Percentiles rank a stretch among this genome's conserved stretches.
Conservation (phyloP, 2,113 vertebrate species). For the Nycticebus coucang region DNA sequence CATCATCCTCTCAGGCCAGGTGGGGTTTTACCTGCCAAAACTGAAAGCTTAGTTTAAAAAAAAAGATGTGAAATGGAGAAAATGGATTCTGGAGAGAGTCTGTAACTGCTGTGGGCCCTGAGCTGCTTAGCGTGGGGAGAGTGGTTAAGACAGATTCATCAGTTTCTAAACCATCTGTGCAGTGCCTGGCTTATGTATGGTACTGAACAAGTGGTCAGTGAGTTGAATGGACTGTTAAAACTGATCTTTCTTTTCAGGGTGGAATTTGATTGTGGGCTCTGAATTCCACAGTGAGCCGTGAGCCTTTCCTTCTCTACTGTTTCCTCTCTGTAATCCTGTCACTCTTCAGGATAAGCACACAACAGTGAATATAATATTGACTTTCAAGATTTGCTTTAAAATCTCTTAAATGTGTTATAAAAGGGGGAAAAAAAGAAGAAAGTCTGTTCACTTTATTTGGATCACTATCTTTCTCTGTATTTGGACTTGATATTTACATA, state of each 20-base stretch:
- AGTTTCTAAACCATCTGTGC: background rate
- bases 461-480: background rate
- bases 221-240: background rate
- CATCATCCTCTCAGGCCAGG: background rate
- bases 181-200: background rate
- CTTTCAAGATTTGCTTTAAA: conserved; percentile 57
- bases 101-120: background rate
- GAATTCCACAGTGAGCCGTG: background rate
- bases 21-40: background rate
- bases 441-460: background rate
- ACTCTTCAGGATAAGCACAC: background rate
- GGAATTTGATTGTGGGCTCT: background rate
- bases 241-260: background rate
- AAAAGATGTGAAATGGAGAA: background rate
- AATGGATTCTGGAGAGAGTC: background rate
- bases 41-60: background rate
- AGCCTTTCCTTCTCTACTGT: background rate
- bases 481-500: conserved; percentile 41
- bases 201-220: background rate
- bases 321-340: background rate
- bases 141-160: background rate
- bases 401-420: background rate
- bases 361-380: conserved; percentile 45
- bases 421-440: background rate
- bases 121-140: background rate